Conservation (phyloP, 2,888 invertebrate species). For the Microctonus brassicae region DNA sequence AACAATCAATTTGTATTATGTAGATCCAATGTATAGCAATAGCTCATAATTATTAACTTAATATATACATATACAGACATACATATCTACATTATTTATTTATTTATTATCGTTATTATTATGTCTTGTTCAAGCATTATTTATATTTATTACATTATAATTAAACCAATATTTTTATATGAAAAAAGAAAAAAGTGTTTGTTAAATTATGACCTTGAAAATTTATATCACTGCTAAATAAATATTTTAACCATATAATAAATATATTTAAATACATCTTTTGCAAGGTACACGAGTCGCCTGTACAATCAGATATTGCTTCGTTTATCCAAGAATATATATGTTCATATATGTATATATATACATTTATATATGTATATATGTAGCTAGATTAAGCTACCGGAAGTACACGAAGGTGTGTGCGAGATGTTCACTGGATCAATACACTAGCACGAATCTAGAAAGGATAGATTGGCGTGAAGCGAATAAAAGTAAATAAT, state of each 20-base stretch:
- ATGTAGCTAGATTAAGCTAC: constrained; percentile 50
- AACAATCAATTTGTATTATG: neutral
- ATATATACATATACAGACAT: too few species aligned
- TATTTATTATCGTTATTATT: neutral
- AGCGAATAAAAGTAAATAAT: neutral
- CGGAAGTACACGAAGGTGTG: constrained; percentile 29
- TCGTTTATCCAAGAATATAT: constrained; percentile 41
- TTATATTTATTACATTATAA: constrained; percentile 2
- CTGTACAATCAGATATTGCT: constrained; percentile 3
- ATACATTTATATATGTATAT: too few species aligned
- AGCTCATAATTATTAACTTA: neutral
- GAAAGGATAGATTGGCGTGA: constrained; percentile 25
- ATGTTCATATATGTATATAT: constrained; percentile 44
- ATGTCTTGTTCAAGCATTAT: neutral
- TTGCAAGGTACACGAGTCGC: neutral
- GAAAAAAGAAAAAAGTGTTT: neutral
- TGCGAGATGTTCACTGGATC: constrained; percentile 30
- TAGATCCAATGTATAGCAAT: neutral
- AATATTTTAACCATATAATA: neutral
- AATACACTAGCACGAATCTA: constrained; percentile 23
- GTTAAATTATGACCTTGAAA: neutral
- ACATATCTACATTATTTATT: neutral
- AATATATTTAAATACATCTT: neutral
- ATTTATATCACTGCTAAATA: neutral
- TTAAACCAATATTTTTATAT: constrained; percentile 18